Evolutionary conservation across 2,888 invertebrate genomes (phyloP).

Genomic region (Eupithecia insigniata): DNA sequence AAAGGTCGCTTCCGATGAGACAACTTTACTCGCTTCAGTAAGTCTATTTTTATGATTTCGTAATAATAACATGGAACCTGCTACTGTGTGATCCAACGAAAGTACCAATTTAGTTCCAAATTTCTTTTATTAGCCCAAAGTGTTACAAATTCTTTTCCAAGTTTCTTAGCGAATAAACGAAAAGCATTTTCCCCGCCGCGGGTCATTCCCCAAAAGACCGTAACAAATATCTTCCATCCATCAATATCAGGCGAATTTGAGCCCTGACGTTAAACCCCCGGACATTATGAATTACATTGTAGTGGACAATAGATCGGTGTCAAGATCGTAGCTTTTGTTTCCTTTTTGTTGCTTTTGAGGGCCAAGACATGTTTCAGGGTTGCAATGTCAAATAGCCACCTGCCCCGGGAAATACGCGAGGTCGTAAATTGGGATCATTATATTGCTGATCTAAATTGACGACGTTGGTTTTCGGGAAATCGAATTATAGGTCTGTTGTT

Average conservation of each 20-base stretch:
- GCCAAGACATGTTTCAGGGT: constrained; percentile 53
- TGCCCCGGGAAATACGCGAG: constrained; percentile 46
- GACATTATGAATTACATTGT: constrained; percentile 51
- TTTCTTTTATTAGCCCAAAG: constrained; percentile 8
- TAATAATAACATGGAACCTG: neutral
- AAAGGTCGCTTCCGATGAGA: constrained; percentile 47
- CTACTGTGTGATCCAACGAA: neutral
- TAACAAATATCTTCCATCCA: constrained; percentile 61
- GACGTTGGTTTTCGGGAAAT: constrained; percentile 9
- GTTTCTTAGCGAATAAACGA: constrained; percentile 29
- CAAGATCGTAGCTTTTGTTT: constrained; percentile 69
- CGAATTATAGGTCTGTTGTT: neutral
- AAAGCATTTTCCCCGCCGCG: constrained; percentile 36
- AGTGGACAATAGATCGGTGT: constrained; percentile 70
- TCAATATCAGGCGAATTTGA: constrained; percentile 62
- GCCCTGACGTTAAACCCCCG: constrained; percentile 44
- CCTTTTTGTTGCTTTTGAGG: constrained; percentile 65
- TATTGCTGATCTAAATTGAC: constrained; percentile 13
- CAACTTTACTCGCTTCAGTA: neutral
- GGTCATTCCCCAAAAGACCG: constrained; percentile 45
- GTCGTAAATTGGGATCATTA: constrained; percentile 44
- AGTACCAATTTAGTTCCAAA: constrained; percentile 2
- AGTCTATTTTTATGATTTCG: neutral
- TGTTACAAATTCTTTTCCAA: constrained; percentile 27
- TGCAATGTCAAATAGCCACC: constrained; percentile 1